Conservation (phyloP, 2,797 vertebrate species). For the Enteromius mattozi region DNA sequence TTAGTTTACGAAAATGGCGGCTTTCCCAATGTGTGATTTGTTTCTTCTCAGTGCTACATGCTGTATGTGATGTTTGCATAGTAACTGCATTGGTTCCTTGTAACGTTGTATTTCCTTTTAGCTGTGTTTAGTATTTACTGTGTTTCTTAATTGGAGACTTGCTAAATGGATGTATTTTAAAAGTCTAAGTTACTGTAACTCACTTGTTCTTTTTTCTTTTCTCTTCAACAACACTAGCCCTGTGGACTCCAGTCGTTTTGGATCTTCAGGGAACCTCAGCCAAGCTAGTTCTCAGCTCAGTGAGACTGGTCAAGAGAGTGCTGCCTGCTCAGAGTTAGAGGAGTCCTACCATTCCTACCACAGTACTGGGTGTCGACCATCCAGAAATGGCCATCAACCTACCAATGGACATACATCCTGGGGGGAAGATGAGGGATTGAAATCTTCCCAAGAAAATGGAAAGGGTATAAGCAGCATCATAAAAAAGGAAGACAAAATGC, state of each 20-base stretch:
- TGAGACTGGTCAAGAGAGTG: conserved; percentile 87
- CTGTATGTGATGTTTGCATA: conserved; percentile 28
- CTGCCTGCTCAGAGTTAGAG: conserved; percentile 83
- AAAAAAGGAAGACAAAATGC: conserved; percentile 69
- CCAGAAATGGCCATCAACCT: conserved; percentile 63
- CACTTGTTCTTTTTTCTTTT: not conserved
- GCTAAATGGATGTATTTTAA: not conserved
- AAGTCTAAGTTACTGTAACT: not conserved
- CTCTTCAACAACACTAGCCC: conserved; percentile 82
- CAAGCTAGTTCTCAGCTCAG: conserved; percentile 94
- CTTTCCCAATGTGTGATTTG: conserved; percentile 34
- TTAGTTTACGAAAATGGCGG: not conserved
- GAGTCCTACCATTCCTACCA: conserved; percentile 84
- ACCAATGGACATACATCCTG: conserved; percentile 56
- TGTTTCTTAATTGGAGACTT: not conserved
- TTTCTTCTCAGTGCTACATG: conserved; percentile 27
- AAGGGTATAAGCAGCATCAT: conserved; percentile 45
- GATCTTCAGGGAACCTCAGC: conserved; percentile 96
- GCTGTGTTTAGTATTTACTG: conserved; percentile 8
- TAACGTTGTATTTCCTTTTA: conserved; percentile 11
- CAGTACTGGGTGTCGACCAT: conserved; percentile 76
- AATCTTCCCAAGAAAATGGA: conserved; percentile 58
- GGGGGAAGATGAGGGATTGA: conserved; percentile 62
- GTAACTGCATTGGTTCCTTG: conserved; percentile 24
- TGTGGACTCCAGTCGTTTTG: conserved; percentile 90